Conservation (phyloP, 2,888 invertebrate species). For the Malthinus seriepunctatus region DNA sequence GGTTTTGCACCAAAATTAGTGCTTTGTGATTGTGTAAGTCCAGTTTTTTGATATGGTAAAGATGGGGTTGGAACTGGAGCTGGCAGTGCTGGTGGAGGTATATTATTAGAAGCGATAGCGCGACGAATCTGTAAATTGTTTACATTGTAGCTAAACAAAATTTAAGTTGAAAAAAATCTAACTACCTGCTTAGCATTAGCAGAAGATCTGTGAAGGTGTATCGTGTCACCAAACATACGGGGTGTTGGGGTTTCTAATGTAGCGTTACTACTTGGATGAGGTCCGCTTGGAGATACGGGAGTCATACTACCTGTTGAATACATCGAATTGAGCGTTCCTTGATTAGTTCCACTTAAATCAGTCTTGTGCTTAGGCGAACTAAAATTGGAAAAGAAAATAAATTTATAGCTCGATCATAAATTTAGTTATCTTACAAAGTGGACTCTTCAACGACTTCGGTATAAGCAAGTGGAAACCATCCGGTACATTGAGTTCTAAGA, state of each 20-base stretch:
- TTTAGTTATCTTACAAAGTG: constrained; percentile 57
- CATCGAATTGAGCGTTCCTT: constrained; percentile 47
- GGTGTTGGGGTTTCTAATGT: constrained; percentile 61
- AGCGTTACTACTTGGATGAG: constrained; percentile 51
- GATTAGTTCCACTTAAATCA: constrained; percentile 48
- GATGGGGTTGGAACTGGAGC: constrained; percentile 70
- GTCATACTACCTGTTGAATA: constrained; percentile 50
- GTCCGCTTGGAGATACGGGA: constrained; percentile 56
- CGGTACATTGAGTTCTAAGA: constrained; percentile 84
- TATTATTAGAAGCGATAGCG: constrained; percentile 61
- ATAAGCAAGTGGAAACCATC: constrained; percentile 96
- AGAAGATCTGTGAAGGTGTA: constrained; percentile 58
- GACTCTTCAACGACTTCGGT: constrained; percentile 78
- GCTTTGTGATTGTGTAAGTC: constrained; percentile 66
- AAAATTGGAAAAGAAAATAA: not conserved
- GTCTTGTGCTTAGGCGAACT: constrained; percentile 33
- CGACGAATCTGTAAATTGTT: constrained; percentile 55
- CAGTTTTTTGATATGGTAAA: constrained; percentile 54
- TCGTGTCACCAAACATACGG: constrained; percentile 76
- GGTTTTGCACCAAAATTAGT: constrained; percentile 55
- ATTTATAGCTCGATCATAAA: not conserved
- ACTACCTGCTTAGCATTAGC: constrained; percentile 57
- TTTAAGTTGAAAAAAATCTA: not conserved
- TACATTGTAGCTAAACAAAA: not conserved
- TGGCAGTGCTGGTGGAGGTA: constrained; percentile 73